A percentile compares a stretch with the other conserved stretches of the same genome.
Evolutionary conservation across 2,888 invertebrate genomes (phyloP).

Genomic region (Melolontha melolontha): DNA sequence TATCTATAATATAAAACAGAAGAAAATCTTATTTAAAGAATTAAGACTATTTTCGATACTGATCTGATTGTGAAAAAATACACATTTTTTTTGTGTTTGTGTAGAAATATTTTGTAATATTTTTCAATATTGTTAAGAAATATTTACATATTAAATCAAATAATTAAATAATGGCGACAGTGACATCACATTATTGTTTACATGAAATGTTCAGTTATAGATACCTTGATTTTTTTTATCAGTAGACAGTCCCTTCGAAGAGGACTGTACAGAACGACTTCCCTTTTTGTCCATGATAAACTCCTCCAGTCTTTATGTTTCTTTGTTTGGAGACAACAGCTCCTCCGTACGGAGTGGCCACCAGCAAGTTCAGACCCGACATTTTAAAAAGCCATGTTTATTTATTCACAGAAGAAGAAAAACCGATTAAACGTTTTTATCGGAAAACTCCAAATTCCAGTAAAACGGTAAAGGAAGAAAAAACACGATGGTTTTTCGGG

Average conservation of each 20-base stretch:
- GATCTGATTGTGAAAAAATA: too few species aligned
- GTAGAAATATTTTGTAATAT: too few species aligned
- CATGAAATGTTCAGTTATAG: conserved; percentile 49
- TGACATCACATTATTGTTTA: conserved; percentile 40
- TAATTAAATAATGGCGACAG: conserved; percentile 6
- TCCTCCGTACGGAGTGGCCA: conserved; percentile 81
- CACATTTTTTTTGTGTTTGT: too few species aligned
- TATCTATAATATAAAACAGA: too few species aligned
- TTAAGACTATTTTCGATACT: too few species aligned
- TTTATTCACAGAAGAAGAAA: conserved; percentile 71
- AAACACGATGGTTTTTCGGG: conserved; percentile 46
- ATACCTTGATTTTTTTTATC: conserved; percentile 83
- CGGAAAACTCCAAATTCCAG: conserved; percentile 54
- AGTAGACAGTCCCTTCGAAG: conserved; percentile 77
- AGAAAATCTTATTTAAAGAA: too few species aligned
- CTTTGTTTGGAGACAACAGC: conserved; percentile 70
- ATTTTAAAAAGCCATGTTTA: conserved; percentile 88
- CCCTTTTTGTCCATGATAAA: conserved; percentile 80
- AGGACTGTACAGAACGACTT: conserved; percentile 75
- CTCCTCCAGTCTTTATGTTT: conserved; percentile 56
- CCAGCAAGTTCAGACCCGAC: conserved; percentile 77
- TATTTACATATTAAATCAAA: too few species aligned
- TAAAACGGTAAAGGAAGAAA: conserved; percentile 33
- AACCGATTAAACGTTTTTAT: conserved; percentile 52
- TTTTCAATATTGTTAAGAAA: too few species aligned